Base-by-base conservation (phyloP, 1,140 invertebrate genomes). In the Himalopsyche phryganea region DNA sequence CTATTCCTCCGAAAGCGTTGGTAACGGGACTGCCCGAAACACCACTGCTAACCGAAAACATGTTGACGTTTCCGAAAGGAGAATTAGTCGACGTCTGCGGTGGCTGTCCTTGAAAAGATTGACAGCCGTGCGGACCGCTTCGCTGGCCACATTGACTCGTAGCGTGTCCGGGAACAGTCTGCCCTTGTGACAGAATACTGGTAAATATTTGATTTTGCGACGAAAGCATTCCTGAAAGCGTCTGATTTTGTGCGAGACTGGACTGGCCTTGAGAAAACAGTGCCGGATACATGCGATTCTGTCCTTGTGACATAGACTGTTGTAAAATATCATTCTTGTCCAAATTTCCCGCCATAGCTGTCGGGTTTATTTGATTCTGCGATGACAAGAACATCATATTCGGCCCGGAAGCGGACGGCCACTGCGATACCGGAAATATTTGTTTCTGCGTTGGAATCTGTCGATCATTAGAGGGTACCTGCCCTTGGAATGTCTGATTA, bases 211-310 rank as follows among this genome's bases (percentile, higher is more conserved):
- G 40, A 41, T 17, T 14, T 11, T 41, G 40, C 4, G 17, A 14
- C 40, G n/a, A n/a, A n/a, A 17, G 40, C n/a, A 13, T 17, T 41
- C 40, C 40, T 11, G 17, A 13, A 11, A 14, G 6, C n/a, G 11
- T 13, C 17, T 13, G 40, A 13, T 13, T 14, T 41, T 41, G 40
- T 17, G 4, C 40, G 17, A 41, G 17, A 14, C 4, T 41, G 4
- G 40, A 17, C n/a, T 41, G 17, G 13, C 17, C 13, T 11, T 13
- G 70, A 42, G 11, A 28, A 28, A 28, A 28, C 23, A 28, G 3
- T 28, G n/a, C n/a, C n/a, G 23, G 23, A 9, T 28, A 28, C 23
- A 9, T n/a, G n/a, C n/a, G n/a, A n/a, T n/a, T n/a, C 23, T 28
- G 3, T 3, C 23, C 23, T 28, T 28, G 23, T 9, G 23, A 28